Base-by-base conservation (phyloP, 2,888 invertebrate genomes). In the Nowickia ferox region DNA sequence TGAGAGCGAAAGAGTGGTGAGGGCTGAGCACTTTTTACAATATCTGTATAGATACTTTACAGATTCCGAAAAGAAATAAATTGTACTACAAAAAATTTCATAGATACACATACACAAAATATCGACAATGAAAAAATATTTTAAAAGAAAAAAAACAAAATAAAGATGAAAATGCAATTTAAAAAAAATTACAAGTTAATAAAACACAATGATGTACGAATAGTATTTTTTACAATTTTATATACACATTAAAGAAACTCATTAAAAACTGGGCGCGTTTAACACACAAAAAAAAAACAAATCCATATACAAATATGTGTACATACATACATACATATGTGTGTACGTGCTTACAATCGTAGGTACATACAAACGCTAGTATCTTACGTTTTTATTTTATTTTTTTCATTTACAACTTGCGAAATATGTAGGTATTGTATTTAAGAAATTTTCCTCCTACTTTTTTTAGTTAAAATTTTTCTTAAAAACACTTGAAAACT, bases 261-360 rank as follows among this genome's bases (percentile, higher is more conserved):
- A 88, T 88, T 87, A 87, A 87, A 88, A 84, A 88, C 84, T 87
- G 88, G 87, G 87, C 87, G 88, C 87, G 87, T 88, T 88, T 84
- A 80, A 77, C 44, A 66, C 53, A 63, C 17, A 63, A 44, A 40
- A 63, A 44, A 40, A 6, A 40, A n/a, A 30, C 30, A 30, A 30
- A 30, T 30, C 30, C 30, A 61, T 17, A 51, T 15, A 13, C 22
- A 22, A 19, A 10, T 53, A 19, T 13, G 10, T 1, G 17, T 17
- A 17, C 53, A 17, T 9, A n/a, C 19, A 19, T 10, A 53, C 51
- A n/a, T 9, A 8, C 17, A 53, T 6, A 19, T 22, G 2, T 11
- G 22, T 22, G n/a, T 38, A 38, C n/a, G 15, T 38, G 59, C 9
- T 15, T 59, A 81, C 13, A 69, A 57, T 13, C 19, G 42, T 63